Percentiles rank a stretch among this genome's conserved stretches.
phyloP scores from a whole-genome alignment of 2,888 invertebrate genomes.

The Epinotia brunnichana region DNA sequence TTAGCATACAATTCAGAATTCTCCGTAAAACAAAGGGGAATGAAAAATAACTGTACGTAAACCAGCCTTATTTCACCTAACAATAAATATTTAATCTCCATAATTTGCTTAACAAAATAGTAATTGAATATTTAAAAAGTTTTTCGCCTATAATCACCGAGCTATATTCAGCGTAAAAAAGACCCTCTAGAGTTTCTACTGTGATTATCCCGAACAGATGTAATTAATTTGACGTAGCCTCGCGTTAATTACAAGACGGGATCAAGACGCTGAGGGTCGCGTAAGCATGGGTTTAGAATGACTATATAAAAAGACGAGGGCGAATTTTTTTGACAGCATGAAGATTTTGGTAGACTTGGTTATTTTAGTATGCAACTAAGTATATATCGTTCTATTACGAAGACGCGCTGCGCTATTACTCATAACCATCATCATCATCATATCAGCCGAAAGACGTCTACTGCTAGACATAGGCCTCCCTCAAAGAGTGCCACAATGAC shows the following conservation, averaged over 20 bases:
- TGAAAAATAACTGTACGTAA: too few species aligned
- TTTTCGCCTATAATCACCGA: constrained; percentile 23
- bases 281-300: constrained; percentile 44
- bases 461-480: too few species aligned
- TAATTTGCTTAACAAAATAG: not conserved
- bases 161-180: constrained; percentile 46
- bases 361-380: too few species aligned
- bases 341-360: too few species aligned
- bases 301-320: constrained; percentile 33
- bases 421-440: too few species aligned
- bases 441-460: too few species aligned
- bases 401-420: too few species aligned
- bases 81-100: not conserved
- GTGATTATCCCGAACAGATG: constrained; percentile 61
- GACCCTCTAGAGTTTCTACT: constrained; percentile 54
- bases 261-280: constrained; percentile 48
- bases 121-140: not conserved
- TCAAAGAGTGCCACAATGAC: too few species aligned
- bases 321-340: not conserved
- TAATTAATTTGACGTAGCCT: constrained; percentile 61
- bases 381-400: too few species aligned
- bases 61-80: too few species aligned
- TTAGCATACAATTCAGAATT: too few species aligned
- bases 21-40: too few species aligned
- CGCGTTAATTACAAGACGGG: constrained; percentile 58